Conservation (phyloP, 2,113 vertebrate genomes). For the Rattus rattus region DNA sequence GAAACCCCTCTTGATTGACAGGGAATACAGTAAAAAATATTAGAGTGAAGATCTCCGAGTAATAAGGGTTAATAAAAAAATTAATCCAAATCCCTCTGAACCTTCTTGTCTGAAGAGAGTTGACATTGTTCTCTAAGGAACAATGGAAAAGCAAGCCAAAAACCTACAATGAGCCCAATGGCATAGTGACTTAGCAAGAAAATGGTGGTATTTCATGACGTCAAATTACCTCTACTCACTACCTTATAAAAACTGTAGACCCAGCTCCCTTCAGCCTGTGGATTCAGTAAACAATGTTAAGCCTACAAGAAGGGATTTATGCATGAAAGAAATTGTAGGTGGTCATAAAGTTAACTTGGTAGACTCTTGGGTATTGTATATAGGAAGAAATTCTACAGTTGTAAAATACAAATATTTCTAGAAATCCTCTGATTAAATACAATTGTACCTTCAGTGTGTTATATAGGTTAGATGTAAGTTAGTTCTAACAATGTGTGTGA, state of each 20-base stretch:
- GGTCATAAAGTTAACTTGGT: neutral
- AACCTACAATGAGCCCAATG: neutral
- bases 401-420: neutral
- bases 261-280: neutral
- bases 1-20: slow-evolving; percentile 8
- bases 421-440: neutral
- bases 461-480: neutral
- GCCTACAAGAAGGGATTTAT: neutral
- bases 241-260: neutral
- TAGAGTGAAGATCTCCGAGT: neutral
- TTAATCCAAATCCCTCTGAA: neutral
- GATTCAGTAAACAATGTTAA: neutral
- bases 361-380: neutral
- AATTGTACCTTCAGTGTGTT: neutral
- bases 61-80: slow-evolving; percentile 26
- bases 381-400: neutral
- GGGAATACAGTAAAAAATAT: neutral
- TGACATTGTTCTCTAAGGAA: neutral
- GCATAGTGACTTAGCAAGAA: slow-evolving; percentile 2
- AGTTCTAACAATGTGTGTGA: neutral
- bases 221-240: neutral
- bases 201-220: neutral
- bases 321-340: neutral
- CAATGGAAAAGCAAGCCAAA: neutral
- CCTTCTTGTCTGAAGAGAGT: neutral